Evolutionary conservation across 2,888 invertebrate species (phyloP).

Genomic region (Habrosyne pyritoides): DNA sequence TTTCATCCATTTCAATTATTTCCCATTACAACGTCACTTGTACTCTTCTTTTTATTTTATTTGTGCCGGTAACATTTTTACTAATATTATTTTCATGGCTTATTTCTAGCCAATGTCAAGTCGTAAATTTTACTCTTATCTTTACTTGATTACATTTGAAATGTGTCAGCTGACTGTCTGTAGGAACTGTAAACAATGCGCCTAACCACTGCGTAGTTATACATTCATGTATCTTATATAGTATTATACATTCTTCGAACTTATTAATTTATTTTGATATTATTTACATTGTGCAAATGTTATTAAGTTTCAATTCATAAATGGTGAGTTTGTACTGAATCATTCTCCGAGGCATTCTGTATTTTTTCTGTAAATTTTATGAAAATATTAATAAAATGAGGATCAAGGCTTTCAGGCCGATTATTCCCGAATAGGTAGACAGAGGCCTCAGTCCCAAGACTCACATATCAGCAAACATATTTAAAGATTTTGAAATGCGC

Average conservation of each 20-base stretch:
- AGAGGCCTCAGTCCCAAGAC: too few relatives aligned
- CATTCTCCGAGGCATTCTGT: background rate
- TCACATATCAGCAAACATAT: too few relatives aligned
- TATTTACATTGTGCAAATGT: conserved; percentile 23
- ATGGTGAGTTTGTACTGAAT: conserved; percentile 1
- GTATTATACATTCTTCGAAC: conserved; percentile 19
- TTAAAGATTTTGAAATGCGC: too few relatives aligned
- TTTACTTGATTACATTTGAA: background rate
- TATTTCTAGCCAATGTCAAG: too few relatives aligned
- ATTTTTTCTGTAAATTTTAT: background rate
- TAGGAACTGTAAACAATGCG: conserved; percentile 32
- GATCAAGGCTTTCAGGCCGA: too few relatives aligned
- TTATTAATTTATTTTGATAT: conserved; percentile 20
- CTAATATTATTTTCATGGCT: too few relatives aligned
- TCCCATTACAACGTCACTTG: too few relatives aligned
- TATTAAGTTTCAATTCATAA: conserved; percentile 13
- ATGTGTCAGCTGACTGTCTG: conserved; percentile 15
- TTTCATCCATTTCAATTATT: too few relatives aligned
- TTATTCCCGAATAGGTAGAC: too few relatives aligned
- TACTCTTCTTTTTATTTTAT: too few relatives aligned
- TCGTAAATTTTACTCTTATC: background rate
- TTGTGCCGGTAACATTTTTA: too few relatives aligned
- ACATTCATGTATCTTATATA: conserved; percentile 32
- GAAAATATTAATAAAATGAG: too few relatives aligned
- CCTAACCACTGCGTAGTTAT: conserved; percentile 33